phyloP scores from a whole-genome alignment of 2,888 invertebrate genomes.

The Molanna angustata region DNA sequence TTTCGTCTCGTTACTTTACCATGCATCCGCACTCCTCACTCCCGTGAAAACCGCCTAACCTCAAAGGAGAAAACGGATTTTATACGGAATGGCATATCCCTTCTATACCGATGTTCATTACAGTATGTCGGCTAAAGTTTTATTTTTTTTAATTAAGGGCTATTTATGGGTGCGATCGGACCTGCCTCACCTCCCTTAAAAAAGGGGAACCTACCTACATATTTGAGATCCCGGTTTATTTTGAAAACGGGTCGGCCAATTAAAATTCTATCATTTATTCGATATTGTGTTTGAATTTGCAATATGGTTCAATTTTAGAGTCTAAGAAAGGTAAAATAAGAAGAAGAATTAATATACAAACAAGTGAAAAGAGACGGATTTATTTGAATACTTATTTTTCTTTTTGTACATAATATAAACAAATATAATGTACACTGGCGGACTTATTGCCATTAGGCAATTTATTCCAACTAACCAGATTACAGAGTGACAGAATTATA shows the following conservation, averaged over 20 bases:
- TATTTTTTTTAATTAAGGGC: constrained; percentile 22
- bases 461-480: too few relatives aligned
- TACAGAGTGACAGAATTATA: too few relatives aligned
- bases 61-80: constrained; percentile 12
- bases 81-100: constrained; percentile 8
- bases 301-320: too few relatives aligned
- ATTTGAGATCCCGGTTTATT: neutral
- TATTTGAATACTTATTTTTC: too few relatives aligned
- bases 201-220: neutral
- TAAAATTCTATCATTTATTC: neutral
- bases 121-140: constrained; percentile 25
- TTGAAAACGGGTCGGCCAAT: neutral
- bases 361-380: too few relatives aligned
- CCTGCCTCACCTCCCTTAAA: neutral
- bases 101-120: constrained; percentile 29
- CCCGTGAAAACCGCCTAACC: constrained; percentile 4
- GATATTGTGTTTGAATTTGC: too few relatives aligned
- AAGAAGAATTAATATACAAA: too few relatives aligned
- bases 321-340: too few relatives aligned
- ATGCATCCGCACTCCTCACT: constrained; percentile 5
- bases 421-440: too few relatives aligned
- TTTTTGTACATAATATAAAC: too few relatives aligned
- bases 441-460: too few relatives aligned
- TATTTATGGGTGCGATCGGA: constrained; percentile 14
- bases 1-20: neutral